Conservation (phyloP, 1,140 invertebrate genomes). For the Halictus rubicundus region DNA sequence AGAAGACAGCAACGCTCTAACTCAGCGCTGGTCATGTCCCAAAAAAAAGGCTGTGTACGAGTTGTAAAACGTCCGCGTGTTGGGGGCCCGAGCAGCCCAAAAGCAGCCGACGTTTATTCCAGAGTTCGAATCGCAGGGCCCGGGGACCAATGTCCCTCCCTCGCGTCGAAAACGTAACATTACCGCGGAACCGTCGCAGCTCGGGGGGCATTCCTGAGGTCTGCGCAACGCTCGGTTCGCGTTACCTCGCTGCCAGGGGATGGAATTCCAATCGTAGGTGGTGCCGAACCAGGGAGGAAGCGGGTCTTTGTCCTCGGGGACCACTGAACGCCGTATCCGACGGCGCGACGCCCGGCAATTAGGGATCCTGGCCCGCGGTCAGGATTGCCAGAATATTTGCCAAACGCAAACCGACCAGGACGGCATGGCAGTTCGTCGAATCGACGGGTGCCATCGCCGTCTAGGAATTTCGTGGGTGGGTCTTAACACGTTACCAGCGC, state of each 20-base stretch:
- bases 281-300: constrained; percentile 32
- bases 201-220: constrained; percentile 55
- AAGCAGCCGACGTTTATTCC: too few species aligned
- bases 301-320: constrained; percentile 46
- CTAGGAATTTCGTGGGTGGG: constrained; percentile 68
- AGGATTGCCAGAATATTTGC: constrained; percentile 54
- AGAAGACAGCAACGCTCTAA: too few species aligned
- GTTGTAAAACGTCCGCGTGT: too few species aligned
- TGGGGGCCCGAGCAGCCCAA: too few species aligned
- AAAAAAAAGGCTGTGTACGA: too few species aligned
- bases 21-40: too few species aligned
- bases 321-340: constrained; percentile 4
- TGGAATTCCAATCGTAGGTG: constrained; percentile 53
- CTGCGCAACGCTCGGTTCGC: constrained; percentile 5
- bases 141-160: constrained; percentile 16
- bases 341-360: constrained; percentile 47
- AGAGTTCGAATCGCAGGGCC: constrained; percentile 22
- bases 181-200: constrained; percentile 33
- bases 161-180: constrained; percentile 36
- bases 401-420: constrained; percentile 19
- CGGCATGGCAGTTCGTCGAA: constrained; percentile 72
- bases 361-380: constrained; percentile 63
- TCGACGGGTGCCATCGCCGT: constrained; percentile 60
- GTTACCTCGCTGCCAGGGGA: not conserved
- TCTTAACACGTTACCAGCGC: too few species aligned